These are phyloP conservation scores for Dromaius novaehollandiae DNA, from an alignment of 2,113 vertebrate species.

Conservation along the genomic window DNA sequence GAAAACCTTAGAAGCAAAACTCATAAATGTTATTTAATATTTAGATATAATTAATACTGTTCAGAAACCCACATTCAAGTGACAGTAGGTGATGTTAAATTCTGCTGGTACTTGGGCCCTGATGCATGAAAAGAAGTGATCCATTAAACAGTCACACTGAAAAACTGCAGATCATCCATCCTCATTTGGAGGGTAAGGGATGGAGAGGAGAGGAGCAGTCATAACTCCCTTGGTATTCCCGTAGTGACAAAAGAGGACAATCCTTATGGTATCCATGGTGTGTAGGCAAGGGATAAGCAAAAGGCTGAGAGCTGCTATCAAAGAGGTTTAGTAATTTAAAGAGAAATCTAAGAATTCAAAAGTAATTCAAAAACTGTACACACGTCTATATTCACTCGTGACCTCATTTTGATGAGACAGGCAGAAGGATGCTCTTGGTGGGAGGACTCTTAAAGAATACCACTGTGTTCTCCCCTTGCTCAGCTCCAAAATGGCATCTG, in stretches of 20 bases:
- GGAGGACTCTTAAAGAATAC: not conserved
- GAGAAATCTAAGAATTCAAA: not conserved
- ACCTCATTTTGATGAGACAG: not conserved
- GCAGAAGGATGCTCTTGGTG: not conserved
- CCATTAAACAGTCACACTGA: not conserved
- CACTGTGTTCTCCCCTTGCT: not conserved
- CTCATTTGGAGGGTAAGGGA: not conserved
- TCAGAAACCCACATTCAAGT: not conserved
- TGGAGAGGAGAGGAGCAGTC: not conserved
- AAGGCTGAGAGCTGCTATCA: not conserved
- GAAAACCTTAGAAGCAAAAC: not conserved
- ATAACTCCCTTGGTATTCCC: slow-evolving; percentile 8
- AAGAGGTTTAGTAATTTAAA: not conserved
- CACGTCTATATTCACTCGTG: not conserved
- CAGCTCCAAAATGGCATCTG: not conserved
- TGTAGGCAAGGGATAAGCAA: not conserved
- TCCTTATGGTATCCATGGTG: slow-evolving; percentile 24
- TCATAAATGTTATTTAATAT: not conserved
- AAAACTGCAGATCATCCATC: not conserved
- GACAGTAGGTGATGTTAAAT: not conserved
- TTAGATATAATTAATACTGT: not conserved
- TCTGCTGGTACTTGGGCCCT: not conserved
- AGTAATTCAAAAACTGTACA: not conserved
- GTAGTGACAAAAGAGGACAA: not conserved
- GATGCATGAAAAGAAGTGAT: not conserved